phyloP scores from a whole-genome alignment of 2,888 invertebrate genomes.

The Cistogaster globosa region DNA sequence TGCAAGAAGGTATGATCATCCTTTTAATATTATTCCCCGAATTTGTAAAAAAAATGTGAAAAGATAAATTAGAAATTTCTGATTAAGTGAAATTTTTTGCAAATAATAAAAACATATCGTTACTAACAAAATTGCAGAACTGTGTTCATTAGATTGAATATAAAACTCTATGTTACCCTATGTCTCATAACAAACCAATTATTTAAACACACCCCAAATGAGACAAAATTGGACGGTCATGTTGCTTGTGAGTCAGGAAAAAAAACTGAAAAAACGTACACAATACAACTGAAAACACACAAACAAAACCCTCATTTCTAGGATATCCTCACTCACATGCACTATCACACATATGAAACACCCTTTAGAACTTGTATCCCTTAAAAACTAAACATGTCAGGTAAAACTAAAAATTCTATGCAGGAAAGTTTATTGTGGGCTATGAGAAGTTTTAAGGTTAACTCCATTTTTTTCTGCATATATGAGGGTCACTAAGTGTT shows the following conservation, averaged over 20 bases:
- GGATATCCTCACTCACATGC: constrained; percentile 29
- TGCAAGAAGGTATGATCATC: too few relatives aligned
- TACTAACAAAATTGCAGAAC: too few relatives aligned
- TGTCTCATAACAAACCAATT: neutral
- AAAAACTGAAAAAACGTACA: neutral
- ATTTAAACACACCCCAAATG: constrained; percentile 41
- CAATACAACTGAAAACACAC: neutral
- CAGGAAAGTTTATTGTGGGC: constrained; percentile 15
- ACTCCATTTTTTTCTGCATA: constrained; percentile 35
- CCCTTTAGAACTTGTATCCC: constrained; percentile 28
- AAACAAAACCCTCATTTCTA: constrained; percentile 10
- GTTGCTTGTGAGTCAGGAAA: constrained; percentile 15
- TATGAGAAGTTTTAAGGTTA: neutral
- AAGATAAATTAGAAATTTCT: too few relatives aligned
- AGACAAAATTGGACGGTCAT: constrained; percentile 37
- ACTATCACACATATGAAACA: constrained; percentile 4
- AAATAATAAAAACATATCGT: too few relatives aligned
- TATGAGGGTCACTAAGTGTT: constrained; percentile 37
- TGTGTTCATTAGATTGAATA: too few relatives aligned
- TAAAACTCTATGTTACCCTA: neutral
- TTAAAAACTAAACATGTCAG: constrained; percentile 21
- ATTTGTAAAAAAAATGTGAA: too few relatives aligned
- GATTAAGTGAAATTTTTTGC: too few relatives aligned
- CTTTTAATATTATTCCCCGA: too few relatives aligned
- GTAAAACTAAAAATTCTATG: constrained; percentile 27